Percentiles rank a stretch among this genome's conserved stretches.
Conservation (phyloP, 2,888 invertebrate species). For the Schizotus pectinicornis region DNA sequence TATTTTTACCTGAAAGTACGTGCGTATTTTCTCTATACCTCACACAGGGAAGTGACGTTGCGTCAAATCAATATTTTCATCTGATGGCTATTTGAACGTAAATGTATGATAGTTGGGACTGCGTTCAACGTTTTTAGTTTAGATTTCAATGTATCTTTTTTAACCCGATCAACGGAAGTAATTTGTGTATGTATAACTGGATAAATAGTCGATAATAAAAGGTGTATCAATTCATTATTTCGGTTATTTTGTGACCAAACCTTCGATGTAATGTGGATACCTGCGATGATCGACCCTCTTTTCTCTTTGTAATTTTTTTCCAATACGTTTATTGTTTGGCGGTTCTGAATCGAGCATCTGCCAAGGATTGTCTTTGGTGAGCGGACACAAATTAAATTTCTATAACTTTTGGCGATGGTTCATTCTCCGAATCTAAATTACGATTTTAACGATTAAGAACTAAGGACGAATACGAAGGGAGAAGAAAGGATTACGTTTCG, state of each 20-base stretch:
- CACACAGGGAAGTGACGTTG: slow-evolving; percentile 2
- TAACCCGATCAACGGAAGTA: slow-evolving; percentile 4
- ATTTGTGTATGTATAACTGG: slow-evolving; percentile 17
- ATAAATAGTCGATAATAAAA: slow-evolving; percentile 14
- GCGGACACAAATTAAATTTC: too few species aligned
- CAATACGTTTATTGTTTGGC: too few species aligned
- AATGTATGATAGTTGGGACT: not conserved
- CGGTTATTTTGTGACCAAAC: slow-evolving; percentile 9
- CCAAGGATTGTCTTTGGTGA: too few species aligned
- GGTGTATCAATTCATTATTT: slow-evolving; percentile 4
- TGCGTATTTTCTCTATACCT: slow-evolving; percentile 11
- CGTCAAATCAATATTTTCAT: slow-evolving; percentile 1
- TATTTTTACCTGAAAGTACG: not conserved
- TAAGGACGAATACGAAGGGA: too few species aligned
- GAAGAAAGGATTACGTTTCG: too few species aligned
- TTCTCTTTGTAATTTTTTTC: too few species aligned
- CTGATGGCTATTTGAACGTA: not conserved
- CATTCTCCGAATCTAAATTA: too few species aligned
- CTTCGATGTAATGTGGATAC: too few species aligned
- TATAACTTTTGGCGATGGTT: too few species aligned
- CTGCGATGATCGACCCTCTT: too few species aligned
- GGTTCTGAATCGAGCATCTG: too few species aligned
- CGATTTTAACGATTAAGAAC: too few species aligned
- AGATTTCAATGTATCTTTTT: slow-evolving; percentile 4
- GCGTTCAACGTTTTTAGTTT: slow-evolving; percentile 6